Conservation (phyloP, 2,113 vertebrate genomes). For the Zingel zingel region DNA sequence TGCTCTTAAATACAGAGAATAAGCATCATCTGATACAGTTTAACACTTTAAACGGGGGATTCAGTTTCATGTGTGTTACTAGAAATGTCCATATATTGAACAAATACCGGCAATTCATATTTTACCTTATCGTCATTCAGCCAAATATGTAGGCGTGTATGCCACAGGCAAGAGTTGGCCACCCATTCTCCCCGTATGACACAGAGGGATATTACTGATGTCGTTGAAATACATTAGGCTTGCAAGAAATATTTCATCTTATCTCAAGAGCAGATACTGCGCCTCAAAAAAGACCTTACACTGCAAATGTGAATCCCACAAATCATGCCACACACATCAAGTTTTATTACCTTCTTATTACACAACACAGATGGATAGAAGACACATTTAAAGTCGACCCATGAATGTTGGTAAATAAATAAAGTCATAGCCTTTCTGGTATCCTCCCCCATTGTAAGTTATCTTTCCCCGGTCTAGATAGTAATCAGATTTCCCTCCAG, state of each 20-base stretch:
- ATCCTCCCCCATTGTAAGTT: neutral
- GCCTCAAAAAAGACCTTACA: conserved; percentile 60
- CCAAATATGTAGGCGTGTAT: conserved; percentile 35
- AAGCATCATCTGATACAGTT: neutral
- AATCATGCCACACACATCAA: conserved; percentile 47
- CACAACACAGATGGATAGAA: conserved; percentile 30
- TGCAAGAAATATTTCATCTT: conserved; percentile 61
- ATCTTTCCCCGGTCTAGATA: conserved; percentile 5
- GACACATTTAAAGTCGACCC: conserved; percentile 54
- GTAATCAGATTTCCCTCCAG: conserved; percentile 39
- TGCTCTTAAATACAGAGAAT: conserved; percentile 2
- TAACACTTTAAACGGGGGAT: conserved; percentile 1
- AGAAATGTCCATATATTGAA: conserved; percentile 21
- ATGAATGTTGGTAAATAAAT: conserved; percentile 29
- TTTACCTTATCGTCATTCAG: conserved; percentile 47
- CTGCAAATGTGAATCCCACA: conserved; percentile 60
- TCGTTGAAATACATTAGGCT: conserved; percentile 54
- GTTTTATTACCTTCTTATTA: conserved; percentile 58
- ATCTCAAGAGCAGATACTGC: conserved; percentile 56
- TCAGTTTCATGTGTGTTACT: conserved; percentile 28
- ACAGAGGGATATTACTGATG: conserved; percentile 58
- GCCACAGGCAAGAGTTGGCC: conserved; percentile 40
- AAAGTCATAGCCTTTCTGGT: conserved; percentile 37
- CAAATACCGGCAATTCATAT: conserved; percentile 37
- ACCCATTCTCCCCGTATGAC: conserved; percentile 34